Evolutionary conservation across 2,113 vertebrate genomes (phyloP), one percentile per base, ranked within the genome.

Genomic region (Toxotes jaculatrix): DNA sequence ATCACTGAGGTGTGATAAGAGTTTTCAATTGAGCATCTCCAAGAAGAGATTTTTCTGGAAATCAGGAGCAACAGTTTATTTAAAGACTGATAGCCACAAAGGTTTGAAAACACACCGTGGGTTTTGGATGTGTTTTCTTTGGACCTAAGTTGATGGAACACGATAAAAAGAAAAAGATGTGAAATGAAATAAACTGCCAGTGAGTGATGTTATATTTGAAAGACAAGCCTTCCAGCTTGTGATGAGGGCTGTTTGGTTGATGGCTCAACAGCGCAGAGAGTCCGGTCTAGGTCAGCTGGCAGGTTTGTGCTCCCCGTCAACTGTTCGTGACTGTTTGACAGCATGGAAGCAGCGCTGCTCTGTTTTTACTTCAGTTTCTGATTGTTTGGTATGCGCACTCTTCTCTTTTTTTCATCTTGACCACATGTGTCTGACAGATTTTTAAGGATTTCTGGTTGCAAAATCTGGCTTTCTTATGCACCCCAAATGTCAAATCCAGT

Each of bases 341-440:
- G 17, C 14, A 2, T 63, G 27, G 38, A 62, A n/a, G 13, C 66
- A 34, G 34, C 3, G 0, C 60, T 47, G 43, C 49, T 64, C 43
- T 31, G 60, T 23, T 75, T 73, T 51, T 10, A 4, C 47, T 59
- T 67, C 60, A 56, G 60, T 34, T 47, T 56, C 32, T 78, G 49
- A 60, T 69, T 34, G 51, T 73, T 34, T 51, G 5, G 14, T 53
- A 16, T 60, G 56, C 5, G 11, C 69, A n/a, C 19, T 11, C 2
- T 49, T 45, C n/a, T 66, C 1, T 3, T 40, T 3, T 19, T 60
- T 74, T 21, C 72, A 53, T 36, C 21, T 42, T 14, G 7, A 19
- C 17, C 36, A 38, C 78, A 88, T 40, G 13, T 87, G 84, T 77
- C 23, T 8, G 2, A 49, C 72, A 82, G 62, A 77, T 42, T 63